These are phyloP conservation scores for Drosophila mayaguana DNA, from an alignment of 2,888 invertebrate genomes.

Conservation along the genomic window DNA sequence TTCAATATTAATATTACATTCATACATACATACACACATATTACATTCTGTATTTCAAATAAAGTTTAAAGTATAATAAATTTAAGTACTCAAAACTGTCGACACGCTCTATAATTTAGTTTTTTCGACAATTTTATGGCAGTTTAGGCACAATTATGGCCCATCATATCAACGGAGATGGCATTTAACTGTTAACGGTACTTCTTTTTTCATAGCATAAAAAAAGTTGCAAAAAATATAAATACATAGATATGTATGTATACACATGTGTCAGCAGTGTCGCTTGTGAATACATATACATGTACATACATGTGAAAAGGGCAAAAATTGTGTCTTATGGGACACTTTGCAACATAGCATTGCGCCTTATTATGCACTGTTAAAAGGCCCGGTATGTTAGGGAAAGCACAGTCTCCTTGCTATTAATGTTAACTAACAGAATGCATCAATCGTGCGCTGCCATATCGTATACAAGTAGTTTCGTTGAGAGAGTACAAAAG, in stretches of 20 bases:
- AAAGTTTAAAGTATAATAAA: slow-evolving; percentile 35
- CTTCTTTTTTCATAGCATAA: neutral
- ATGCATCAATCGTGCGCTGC: neutral
- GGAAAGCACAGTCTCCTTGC: neutral
- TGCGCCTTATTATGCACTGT: neutral
- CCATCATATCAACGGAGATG: slow-evolving; percentile 27
- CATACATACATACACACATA: slow-evolving; percentile 8
- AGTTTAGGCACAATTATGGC: slow-evolving; percentile 58
- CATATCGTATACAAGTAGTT: no score
- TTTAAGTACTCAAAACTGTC: slow-evolving; percentile 4
- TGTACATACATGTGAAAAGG: neutral
- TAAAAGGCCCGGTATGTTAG: neutral
- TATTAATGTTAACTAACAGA: neutral
- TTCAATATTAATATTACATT: slow-evolving; percentile 11
- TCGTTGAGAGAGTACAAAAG: neutral
- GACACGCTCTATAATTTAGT: slow-evolving; percentile 22
- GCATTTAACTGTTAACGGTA: slow-evolving; percentile 35
- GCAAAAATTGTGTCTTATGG: neutral
- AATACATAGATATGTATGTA: neutral
- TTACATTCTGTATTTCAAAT: slow-evolving; percentile 41
- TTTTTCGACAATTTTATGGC: slow-evolving; percentile 61
- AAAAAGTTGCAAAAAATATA: neutral
- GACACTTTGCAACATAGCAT: neutral
- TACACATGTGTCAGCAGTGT: neutral
- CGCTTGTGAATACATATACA: neutral